phyloP scores from a whole-genome alignment of 2,797 vertebrate species.

The Lateolabrax maculatus region DNA sequence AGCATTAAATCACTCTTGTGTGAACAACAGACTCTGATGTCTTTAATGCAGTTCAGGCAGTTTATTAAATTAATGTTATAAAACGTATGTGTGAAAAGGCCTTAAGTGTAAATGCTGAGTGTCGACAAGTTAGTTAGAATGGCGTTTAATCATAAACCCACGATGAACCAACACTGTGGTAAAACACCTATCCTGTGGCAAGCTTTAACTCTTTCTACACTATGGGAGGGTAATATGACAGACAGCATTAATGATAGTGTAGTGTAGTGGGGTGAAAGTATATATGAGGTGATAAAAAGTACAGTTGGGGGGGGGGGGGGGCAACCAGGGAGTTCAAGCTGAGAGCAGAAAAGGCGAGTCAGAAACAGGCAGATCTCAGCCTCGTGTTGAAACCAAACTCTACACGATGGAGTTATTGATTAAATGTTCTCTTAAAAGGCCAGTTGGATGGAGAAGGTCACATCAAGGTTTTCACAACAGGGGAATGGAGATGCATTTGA shows the following conservation, averaged over 20 bases:
- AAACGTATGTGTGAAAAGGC: slow-evolving; percentile 6
- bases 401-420: slow-evolving; percentile 72
- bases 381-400: slow-evolving; percentile 61
- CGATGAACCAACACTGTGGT: no score
- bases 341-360: slow-evolving; percentile 7
- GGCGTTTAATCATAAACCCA: neutral
- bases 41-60: neutral
- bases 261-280: neutral
- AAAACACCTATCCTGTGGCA: neutral
- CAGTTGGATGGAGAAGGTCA: slow-evolving; percentile 71
- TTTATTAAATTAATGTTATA: neutral
- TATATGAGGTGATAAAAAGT: slow-evolving; percentile 17
- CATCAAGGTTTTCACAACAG: slow-evolving; percentile 66
- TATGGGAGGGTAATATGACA: neutral
- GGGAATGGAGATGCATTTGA: slow-evolving; percentile 69
- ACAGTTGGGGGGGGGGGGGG: neutral
- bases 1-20: neutral
- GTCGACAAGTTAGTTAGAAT: neutral
- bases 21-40: neutral
- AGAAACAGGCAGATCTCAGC: slow-evolving; percentile 32
- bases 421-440: slow-evolving; percentile 75
- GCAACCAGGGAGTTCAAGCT: slow-evolving; percentile 26
- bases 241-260: neutral
- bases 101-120: neutral
- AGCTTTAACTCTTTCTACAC: neutral